Evolutionary conservation across 1,140 invertebrate genomes (phyloP), one percentile per base, ranked within the genome.

Genomic region (Muscidifurax raptorellus): DNA sequence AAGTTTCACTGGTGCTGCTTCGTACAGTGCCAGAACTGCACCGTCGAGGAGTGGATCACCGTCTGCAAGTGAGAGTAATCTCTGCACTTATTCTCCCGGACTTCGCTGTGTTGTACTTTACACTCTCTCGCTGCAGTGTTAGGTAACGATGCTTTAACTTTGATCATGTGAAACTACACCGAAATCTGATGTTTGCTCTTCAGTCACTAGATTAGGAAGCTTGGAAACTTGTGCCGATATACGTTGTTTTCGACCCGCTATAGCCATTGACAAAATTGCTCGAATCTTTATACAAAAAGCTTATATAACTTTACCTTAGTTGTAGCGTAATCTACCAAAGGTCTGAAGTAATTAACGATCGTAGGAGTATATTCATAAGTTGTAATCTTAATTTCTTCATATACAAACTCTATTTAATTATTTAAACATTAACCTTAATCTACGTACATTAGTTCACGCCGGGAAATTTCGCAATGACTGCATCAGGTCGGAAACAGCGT

Each of bases 1-100:
- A 96, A 96, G 91, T 98, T 99, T 93, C 95, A 96, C 86, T 98
- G 97, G 97, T 98, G 98, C 94, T 99, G 98, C 92, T 94, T 95
- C 80, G 98, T 99, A 6, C 95, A 96, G 89, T 98, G 98, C 91
- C 95, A 97, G 87, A 96, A 95, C 89, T 97, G 97, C 91, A 95
- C 95, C 15, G 94, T 96, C 69, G 96, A 97, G 88, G 96, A 97
- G 89, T 98, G 97, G 96, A 95, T 97, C 86, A 96, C 96, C 71
- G 95, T 97, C 85, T 97, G 96, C 94, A 97, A 97, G 92, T 96
- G 87, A 92, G 74, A 13, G n/a, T n/a, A n/a, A n/a, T n/a, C n/a
- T n/a, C n/a, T n/a, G n/a, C n/a, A n/a, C n/a, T n/a, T n/a, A n/a
- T n/a, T n/a, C n/a, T n/a, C n/a, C n/a, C n/a, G n/a, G n/a, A n/a